Evolutionary conservation across 2,797 vertebrate species (phyloP), one percentile per base, ranked within the genome.

Genomic region (Chrosomus eos): DNA sequence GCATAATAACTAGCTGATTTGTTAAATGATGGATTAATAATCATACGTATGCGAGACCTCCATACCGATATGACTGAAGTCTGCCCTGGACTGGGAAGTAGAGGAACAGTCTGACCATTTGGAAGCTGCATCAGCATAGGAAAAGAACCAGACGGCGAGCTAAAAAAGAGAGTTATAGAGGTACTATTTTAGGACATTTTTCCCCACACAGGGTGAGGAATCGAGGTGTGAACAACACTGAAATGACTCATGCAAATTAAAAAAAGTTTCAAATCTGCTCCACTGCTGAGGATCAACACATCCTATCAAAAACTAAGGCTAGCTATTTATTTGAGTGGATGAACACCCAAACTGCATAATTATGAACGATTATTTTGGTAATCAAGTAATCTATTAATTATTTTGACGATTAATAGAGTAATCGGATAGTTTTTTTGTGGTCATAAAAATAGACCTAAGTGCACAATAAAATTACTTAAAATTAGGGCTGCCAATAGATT

Each of bases 61-160:
- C 95, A 97, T 93, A 99, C 97, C 93, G 98, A 99, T 92, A 99
- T 99, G 89, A 99, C 98, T 73, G 98, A 99, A 78, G 97, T 97
- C 94, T 99, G 98, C 36, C 97, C 94, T 3, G 97, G 95, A 85
- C 97, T 97, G 78, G 98, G 97, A 58, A 99, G 93, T 80, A 99
- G 94, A 66, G 98, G 97, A 91, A 99, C 90, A 48, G 96, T 93
- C 90, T 98, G 98, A 21, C 98, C 98, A n/a, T 98, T 99, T 6
- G 97, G 95, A 19, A 99, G 96, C 91, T 99, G 98, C 95, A 99
- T 97, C 86, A 99, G 94, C 26, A 98, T 93, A 0, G 98, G 96
- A 86, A 97, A 95, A 77, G 97, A 94, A 86, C 95, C 94, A 19
- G 96, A 95, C 60, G 98, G 98, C 87, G 98, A 99, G 85, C 98